Base-by-base conservation (phyloP, 1,140 invertebrate genomes). In the Aphelinus atriplicis region DNA sequence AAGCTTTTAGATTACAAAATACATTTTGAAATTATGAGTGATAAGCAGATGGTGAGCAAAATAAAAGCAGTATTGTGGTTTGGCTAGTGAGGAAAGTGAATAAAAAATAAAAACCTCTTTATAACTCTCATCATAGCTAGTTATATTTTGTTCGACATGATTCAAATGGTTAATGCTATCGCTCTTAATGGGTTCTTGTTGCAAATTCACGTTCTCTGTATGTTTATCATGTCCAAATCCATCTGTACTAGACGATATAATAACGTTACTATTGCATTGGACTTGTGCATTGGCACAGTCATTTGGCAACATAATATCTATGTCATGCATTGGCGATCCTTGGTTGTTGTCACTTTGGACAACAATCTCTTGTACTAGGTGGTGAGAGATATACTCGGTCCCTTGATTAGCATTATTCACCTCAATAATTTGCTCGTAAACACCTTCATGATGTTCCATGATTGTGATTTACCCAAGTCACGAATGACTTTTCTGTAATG, bases 381-480 rank as follows among this genome's bases (percentile, higher is more conserved):
- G 60, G 9, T 70, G 51, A 58, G 69, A 50, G n/a, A 67, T 7
- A 58, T 63, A 50, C 5, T 77, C 45, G 45, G 10, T 26, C 53
- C 9, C 66, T 71, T 63, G 46, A 60, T 67, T 68, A 2, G 64
- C 9, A 26, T 66, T 63, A 43, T 61, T 73, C 1, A 58, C 48
- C 9, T 68, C 69, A n/a, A 62, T 66, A 50, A 73, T 42, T 71
- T 73, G 65, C 46, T 73, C 65, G 60, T 69, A 73, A 69, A 57
- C 43, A 53, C 9, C 75, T 42, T 51, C 66, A 69, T 77, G 6
- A 5, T 77, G 65, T 64, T 77, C 75, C 75, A 77, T 77, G 67
- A 43, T 76, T 47, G 45, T 47, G 53, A 7, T 64, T 68, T 74
- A 46, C 6, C n/a, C 2, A 45, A 64, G 50, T 46, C 45, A 57